These are phyloP conservation scores for Isotomurus palustris DNA, from an alignment of 2,888 invertebrate genomes.

Conservation along the genomic window DNA sequence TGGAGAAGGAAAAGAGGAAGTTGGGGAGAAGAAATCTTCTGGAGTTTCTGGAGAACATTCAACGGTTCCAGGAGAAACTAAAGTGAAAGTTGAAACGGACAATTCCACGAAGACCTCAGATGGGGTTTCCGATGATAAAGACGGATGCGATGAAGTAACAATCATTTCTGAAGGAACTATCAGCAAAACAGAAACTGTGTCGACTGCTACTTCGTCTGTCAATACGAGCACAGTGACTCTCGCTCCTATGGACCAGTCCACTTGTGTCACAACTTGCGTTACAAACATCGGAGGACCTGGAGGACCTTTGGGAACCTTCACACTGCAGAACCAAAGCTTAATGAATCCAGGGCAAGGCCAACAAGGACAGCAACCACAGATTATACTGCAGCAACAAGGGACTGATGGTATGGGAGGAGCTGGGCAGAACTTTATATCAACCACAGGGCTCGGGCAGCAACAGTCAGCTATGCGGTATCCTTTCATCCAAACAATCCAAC, in stretches of 20 bases:
- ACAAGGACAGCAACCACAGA: not conserved
- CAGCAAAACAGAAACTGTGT: not conserved
- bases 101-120: constrained; percentile 1
- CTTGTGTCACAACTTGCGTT: not conserved
- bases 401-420: not conserved
- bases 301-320: not conserved
- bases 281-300: not conserved
- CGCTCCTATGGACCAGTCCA: not conserved
- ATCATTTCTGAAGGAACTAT: no score
- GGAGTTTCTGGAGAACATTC: constrained; percentile 3
- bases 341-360: no score
- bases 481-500: constrained; percentile 44
- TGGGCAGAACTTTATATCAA: not conserved
- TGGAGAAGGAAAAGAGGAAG: not conserved
- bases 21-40: not conserved
- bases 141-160: no score
- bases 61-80: not conserved
- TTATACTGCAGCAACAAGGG: not conserved
- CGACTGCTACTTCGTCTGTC: not conserved
- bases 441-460: not conserved
- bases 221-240: not conserved
- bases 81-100: not conserved
- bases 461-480: constrained; percentile 34
- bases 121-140: no score
- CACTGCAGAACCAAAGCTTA: not conserved